Conservation (phyloP, 2,888 invertebrate species). For the Diadegma fenestrale region DNA sequence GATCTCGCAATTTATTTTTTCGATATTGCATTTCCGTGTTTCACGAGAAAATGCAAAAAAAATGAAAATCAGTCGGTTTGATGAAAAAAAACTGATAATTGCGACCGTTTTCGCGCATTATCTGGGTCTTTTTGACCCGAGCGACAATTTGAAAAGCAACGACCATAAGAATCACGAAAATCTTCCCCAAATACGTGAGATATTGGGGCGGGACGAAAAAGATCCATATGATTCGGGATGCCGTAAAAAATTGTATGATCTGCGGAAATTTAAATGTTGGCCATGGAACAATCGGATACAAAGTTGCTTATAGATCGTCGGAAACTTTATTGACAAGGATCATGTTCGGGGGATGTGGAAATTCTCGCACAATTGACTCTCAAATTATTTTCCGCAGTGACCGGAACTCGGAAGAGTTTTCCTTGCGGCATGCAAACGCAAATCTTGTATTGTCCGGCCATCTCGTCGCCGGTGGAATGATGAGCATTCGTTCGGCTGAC, state of each 20-base stretch:
- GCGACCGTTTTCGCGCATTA: neutral
- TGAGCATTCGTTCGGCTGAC: slow-evolving; percentile 86
- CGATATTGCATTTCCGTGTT: no score
- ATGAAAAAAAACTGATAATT: neutral
- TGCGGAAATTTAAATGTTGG: no score
- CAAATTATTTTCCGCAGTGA: slow-evolving; percentile 86
- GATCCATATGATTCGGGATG: no score
- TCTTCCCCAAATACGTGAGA: no score
- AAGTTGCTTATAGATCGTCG: neutral
- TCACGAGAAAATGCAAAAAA: no score
- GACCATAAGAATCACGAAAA: no score
- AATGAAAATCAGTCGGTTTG: neutral
- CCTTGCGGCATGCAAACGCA: slow-evolving; percentile 97
- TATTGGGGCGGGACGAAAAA: no score
- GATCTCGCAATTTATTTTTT: no score
- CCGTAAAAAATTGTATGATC: no score
- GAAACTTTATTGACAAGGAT: slow-evolving; percentile 87
- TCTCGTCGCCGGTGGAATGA: slow-evolving; percentile 77
- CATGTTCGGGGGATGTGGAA: slow-evolving; percentile 87
- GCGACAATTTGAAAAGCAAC: no score
- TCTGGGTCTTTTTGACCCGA: no score
- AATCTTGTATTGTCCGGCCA: slow-evolving; percentile 91
- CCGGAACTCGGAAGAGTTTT: slow-evolving; percentile 92
- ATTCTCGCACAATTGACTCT: slow-evolving; percentile 88
- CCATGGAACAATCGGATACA: neutral